Evolutionary conservation across 92 coral and sea anemone species (phyloP).

Genomic region (Scolanthus callimorphus): DNA sequence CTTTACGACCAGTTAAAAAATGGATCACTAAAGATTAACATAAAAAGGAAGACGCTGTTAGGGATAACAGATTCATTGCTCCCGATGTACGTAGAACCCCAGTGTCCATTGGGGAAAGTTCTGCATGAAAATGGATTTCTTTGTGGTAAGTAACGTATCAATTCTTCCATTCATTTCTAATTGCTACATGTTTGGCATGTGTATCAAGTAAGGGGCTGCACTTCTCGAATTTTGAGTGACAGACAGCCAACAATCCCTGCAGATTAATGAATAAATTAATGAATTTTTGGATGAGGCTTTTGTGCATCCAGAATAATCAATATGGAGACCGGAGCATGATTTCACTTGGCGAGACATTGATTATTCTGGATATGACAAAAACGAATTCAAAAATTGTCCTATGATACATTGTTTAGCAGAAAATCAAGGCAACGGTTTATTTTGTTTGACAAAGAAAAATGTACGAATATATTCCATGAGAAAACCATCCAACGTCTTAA

Average conservation of each 20-base stretch:
- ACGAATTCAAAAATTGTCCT: no score
- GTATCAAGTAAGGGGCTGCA: not conserved
- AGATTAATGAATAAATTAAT: no score
- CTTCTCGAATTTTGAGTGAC: not conserved
- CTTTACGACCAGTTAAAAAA: constrained; percentile 9
- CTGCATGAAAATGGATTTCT: constrained; percentile 15
- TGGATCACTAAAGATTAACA: not conserved
- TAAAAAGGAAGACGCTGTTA: not conserved
- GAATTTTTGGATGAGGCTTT: no score
- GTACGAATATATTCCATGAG: no score
- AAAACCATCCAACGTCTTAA: no score
- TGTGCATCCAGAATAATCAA: no score
- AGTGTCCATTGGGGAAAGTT: constrained; percentile 18
- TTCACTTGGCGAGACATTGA: not conserved
- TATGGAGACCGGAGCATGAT: no score
- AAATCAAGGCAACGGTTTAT: no score
- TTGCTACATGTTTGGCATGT: constrained; percentile 28
- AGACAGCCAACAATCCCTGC: no score
- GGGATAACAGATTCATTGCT: constrained; percentile 8
- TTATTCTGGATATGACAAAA: no score
- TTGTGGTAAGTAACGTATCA: constrained; percentile 19
- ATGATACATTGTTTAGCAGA: no score
- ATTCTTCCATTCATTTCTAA: not conserved
- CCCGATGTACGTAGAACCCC: constrained; percentile 12
- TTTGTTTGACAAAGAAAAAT: no score